phyloP scores from a whole-genome alignment of 2,797 vertebrate species.

The Limosa lapponica region DNA sequence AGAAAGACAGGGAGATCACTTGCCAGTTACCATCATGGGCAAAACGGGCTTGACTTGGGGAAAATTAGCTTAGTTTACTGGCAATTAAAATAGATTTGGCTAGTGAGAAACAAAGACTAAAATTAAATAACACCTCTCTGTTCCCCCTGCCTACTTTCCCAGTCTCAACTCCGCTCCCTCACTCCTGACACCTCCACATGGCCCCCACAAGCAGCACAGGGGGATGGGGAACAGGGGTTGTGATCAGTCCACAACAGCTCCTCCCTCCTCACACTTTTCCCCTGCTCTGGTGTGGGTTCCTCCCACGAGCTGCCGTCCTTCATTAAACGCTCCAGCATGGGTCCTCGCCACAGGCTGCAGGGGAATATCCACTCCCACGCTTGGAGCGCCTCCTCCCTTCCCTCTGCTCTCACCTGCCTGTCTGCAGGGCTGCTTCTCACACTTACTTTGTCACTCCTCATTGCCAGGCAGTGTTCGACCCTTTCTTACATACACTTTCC shows the following conservation, averaged over 20 bases:
- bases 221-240: neutral
- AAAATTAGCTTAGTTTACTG: neutral
- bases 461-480: neutral
- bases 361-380: neutral
- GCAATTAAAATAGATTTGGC: neutral
- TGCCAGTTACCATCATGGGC: neutral
- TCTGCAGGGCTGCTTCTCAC: neutral
- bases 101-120: neutral
- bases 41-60: neutral
- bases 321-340: neutral
- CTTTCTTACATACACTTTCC: neutral
- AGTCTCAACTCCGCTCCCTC: neutral
- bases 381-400: neutral
- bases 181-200: neutral
- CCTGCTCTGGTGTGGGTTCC: neutral
- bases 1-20: neutral
- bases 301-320: accelerated
- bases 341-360: accelerated
- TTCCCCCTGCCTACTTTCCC: accelerated
- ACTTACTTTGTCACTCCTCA: neutral
- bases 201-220: neutral
- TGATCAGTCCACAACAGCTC: neutral
- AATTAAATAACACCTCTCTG: neutral
- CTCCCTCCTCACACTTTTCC: neutral
- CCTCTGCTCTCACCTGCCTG: neutral